These are phyloP conservation scores for Macrocentrus cingulum DNA, from an alignment of 1,140 invertebrate genomes.

Conservation along the genomic window DNA sequence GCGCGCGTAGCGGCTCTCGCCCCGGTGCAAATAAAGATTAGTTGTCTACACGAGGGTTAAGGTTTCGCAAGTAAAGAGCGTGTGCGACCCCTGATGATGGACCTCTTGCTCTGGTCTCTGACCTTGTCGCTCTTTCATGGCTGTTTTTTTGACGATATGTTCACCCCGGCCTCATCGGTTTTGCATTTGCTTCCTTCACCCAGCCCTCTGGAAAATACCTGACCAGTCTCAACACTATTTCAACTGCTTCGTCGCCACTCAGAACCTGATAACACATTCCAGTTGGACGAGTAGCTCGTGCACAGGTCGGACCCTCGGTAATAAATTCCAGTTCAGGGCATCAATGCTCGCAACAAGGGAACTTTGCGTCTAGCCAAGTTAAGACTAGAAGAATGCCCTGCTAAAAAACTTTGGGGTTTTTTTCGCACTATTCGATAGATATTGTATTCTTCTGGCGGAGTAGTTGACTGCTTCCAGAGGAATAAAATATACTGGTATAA, in stretches of 20 bases:
- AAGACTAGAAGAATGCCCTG: background rate
- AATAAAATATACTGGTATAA: too few relatives aligned
- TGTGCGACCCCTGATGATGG: background rate
- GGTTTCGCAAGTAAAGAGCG: constrained; percentile 30
- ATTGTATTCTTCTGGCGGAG: too few relatives aligned
- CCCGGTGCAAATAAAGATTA: constrained; percentile 18
- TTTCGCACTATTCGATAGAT: too few relatives aligned
- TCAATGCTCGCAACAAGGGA: background rate
- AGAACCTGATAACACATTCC: constrained; percentile 2
- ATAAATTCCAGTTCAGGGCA: constrained; percentile 6
- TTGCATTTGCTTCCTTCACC: background rate
- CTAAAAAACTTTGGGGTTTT: too few relatives aligned
- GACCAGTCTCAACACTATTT: constrained; percentile 56
- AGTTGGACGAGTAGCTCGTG: background rate
- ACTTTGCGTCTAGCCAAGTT: background rate
- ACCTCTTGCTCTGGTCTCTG: constrained; percentile 22
- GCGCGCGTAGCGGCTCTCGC: background rate
- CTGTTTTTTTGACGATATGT: constrained; percentile 1
- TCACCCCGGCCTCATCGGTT: background rate
- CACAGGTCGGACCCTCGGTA: constrained; percentile 1
- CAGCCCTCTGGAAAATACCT: constrained; percentile 38
- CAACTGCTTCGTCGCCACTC: constrained; percentile 20
- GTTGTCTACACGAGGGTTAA: constrained; percentile 35
- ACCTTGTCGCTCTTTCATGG: constrained; percentile 11
- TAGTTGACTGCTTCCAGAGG: too few relatives aligned